Evolutionary conservation across 2,113 vertebrate genomes (phyloP).

Genomic region (Corythornis madagascariensis): DNA sequence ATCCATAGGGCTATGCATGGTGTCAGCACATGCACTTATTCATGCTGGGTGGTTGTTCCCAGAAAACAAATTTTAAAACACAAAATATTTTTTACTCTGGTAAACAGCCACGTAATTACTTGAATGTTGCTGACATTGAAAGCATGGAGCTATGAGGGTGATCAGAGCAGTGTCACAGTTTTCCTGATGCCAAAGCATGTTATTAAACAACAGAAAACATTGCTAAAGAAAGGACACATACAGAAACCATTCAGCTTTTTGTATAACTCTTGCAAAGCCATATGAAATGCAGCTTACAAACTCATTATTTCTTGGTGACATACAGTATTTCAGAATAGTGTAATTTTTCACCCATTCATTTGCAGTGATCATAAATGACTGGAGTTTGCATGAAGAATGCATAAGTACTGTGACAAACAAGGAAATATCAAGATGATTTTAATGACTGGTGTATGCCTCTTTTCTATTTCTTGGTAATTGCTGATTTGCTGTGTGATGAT

Average conservation of each 20-base stretch:
- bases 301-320: background rate
- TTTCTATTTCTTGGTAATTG: background rate
- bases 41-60: background rate
- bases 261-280: background rate
- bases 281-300: conserved; percentile 13
- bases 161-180: conserved; percentile 12
- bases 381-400: background rate
- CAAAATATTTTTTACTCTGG: background rate
- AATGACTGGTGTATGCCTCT: background rate
- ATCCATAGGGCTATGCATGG: background rate
- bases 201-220: conserved; percentile 39
- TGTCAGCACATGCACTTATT: background rate
- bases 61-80: background rate
- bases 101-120: conserved; percentile 1
- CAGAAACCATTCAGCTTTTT: background rate
- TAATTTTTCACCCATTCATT: background rate
- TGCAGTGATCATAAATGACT: background rate
- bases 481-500: conserved; percentile 7
- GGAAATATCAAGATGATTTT: background rate
- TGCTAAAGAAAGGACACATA: conserved; percentile 7
- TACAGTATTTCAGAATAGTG: background rate
- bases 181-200: background rate
- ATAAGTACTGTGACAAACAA: background rate
- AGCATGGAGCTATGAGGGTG: background rate
- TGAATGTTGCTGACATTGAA: background rate